Percentiles rank a stretch among this genome's conserved stretches.
Evolutionary conservation across 2,888 invertebrate genomes (phyloP).

Genomic region (Amiota mariae): DNA sequence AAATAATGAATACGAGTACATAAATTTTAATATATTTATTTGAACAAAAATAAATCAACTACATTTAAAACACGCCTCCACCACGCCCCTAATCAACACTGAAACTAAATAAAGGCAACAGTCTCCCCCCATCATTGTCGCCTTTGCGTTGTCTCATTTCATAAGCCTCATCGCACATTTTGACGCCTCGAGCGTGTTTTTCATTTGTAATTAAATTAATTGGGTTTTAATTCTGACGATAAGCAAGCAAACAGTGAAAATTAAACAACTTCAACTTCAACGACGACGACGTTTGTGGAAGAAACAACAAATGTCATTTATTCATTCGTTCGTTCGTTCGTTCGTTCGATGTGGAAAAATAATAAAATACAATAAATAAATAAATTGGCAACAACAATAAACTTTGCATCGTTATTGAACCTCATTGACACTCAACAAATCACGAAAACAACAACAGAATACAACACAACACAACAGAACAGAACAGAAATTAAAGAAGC

Average conservation of each 20-base stretch:
- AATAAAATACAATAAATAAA: neutral
- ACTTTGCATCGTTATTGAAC: conserved; percentile 57
- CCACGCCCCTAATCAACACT: conserved; percentile 39
- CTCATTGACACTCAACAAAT: conserved; percentile 64
- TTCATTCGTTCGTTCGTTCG: no score
- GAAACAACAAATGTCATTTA: no score
- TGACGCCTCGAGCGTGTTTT: conserved; percentile 57
- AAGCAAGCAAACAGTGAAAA: conserved; percentile 34
- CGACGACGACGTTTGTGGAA: conserved; percentile 29
- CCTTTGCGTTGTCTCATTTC: no score
- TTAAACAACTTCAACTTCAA: conserved; percentile 41
- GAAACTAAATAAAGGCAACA: conserved; percentile 42
- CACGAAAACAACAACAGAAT: conserved; percentile 35
- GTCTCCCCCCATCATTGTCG: conserved; percentile 22
- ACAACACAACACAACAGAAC: no score
- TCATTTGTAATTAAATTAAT: conserved; percentile 73
- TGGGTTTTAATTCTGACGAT: conserved; percentile 71
- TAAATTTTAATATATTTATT: neutral
- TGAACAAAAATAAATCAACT: conserved; percentile 5
- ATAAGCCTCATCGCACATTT: conserved; percentile 1
- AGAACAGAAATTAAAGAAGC: conserved; percentile 32
- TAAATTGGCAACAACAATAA: conserved; percentile 21
- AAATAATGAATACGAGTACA: conserved; percentile 13
- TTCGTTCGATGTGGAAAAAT: neutral
- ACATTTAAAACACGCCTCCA: conserved; percentile 18